These are phyloP conservation scores for Lates calcarifer DNA, from an alignment of 2,113 vertebrate species.

Conservation along the genomic window DNA sequence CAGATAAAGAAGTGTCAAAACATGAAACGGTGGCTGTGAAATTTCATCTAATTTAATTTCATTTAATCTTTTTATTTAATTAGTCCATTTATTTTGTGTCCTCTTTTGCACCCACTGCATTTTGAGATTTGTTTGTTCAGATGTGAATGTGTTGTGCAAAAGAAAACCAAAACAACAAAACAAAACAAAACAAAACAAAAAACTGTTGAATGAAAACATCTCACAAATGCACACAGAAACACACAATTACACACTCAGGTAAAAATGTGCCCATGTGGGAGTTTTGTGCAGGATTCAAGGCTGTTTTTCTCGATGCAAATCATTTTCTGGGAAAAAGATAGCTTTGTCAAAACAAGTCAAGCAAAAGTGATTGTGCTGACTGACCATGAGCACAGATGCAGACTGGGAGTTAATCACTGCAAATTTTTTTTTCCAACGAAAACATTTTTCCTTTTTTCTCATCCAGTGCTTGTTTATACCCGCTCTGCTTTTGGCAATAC, in stretches of 20 bases:
- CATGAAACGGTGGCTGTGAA: too few species aligned
- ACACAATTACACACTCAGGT: neutral
- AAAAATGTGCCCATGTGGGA: neutral
- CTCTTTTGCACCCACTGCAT: too few species aligned
- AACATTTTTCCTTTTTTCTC: neutral
- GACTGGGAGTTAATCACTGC: neutral
- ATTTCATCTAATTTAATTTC: too few species aligned
- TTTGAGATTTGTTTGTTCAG: too few species aligned
- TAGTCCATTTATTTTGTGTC: too few species aligned
- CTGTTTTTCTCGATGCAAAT: neutral
- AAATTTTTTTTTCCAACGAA: conserved; percentile 38
- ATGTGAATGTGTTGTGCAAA: too few species aligned
- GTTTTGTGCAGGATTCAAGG: neutral
- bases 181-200: too few species aligned
- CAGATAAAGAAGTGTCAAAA: neutral
- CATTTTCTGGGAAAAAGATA: neutral
- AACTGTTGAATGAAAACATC: conserved; percentile 2
- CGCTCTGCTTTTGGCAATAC: neutral
- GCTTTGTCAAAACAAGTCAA: conserved; percentile 14
- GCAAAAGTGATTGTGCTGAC: neutral
- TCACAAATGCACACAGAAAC: neutral
- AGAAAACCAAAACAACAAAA: too few species aligned
- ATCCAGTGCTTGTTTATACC: conserved; percentile 30
- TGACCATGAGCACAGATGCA: neutral
- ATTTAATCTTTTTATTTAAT: too few species aligned